Evolutionary conservation across 1,140 invertebrate species (phyloP).

Genomic region (Rhagoletis pomonella): DNA sequence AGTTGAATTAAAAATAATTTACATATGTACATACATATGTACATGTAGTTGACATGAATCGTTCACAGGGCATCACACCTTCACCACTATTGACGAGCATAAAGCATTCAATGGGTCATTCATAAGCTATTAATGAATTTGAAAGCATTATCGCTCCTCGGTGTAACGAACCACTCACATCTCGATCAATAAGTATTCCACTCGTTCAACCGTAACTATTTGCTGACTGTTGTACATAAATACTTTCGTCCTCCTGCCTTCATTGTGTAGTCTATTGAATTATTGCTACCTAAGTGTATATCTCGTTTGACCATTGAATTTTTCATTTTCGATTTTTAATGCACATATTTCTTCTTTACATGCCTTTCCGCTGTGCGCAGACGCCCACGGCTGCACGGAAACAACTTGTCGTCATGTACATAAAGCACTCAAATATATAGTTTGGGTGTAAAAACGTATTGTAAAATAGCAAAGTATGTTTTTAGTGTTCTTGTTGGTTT

Average conservation of each 20-base stretch:
- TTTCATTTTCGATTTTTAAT: neutral
- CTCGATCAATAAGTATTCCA: neutral
- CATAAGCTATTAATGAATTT: no score
- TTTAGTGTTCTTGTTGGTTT: neutral
- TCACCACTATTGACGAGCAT: neutral
- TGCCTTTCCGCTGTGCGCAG: conserved; percentile 39
- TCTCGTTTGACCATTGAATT: neutral
- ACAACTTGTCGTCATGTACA: conserved; percentile 69
- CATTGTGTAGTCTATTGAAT: neutral
- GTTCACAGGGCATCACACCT: neutral
- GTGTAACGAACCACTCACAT: neutral
- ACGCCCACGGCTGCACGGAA: conserved; percentile 64
- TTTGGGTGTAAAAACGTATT: conserved; percentile 66
- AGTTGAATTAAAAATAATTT: neutral
- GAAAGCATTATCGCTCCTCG: neutral
- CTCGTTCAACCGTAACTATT: neutral
- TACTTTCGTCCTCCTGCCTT: conserved; percentile 1
- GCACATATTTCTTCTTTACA: conserved; percentile 36
- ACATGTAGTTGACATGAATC: neutral
- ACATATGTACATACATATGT: neutral
- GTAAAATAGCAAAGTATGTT: conserved; percentile 1
- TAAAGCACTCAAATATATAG: conserved; percentile 71
- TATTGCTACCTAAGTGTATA: neutral
- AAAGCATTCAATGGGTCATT: neutral
- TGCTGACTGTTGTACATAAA: neutral